Conservation (phyloP, 1,140 invertebrate genomes). For the Atta cephalotes region DNA sequence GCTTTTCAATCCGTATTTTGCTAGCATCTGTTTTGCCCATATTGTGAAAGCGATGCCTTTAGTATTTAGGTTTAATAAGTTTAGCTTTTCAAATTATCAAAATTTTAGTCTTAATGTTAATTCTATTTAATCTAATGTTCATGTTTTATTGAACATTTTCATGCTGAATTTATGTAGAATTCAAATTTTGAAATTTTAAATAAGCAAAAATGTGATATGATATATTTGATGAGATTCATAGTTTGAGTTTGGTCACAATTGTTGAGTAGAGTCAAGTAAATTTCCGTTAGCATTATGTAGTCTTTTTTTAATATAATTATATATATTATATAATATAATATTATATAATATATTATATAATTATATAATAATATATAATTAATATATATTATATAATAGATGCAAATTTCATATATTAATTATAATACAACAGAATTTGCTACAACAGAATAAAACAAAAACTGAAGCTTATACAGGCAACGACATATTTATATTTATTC, state of each 20-base stretch:
- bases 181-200: constrained; percentile 5
- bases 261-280: background rate
- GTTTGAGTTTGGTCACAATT: background rate
- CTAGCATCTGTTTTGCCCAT: background rate
- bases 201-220: constrained; percentile 15
- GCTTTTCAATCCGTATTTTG: background rate
- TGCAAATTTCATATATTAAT: background rate
- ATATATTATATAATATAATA: background rate
- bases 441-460: background rate
- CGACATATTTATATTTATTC: background rate
- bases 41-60: background rate
- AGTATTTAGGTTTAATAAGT: background rate
- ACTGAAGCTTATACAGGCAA: background rate
- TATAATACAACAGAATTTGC: background rate
- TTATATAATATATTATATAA: too few relatives aligned
- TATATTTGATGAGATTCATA: constrained; percentile 13
- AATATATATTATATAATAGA: background rate
- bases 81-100: background rate
- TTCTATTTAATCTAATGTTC: too few relatives aligned
- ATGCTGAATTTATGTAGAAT: constrained; percentile 4
- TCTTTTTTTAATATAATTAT: background rate
- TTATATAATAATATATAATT: too few relatives aligned
- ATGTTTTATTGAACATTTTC: background rate
- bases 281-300: background rate
- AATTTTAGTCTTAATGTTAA: constrained; percentile 1